Evolutionary conservation across 2,113 vertebrate genomes (phyloP).

Genomic region (Pseudopodoces humilis): DNA sequence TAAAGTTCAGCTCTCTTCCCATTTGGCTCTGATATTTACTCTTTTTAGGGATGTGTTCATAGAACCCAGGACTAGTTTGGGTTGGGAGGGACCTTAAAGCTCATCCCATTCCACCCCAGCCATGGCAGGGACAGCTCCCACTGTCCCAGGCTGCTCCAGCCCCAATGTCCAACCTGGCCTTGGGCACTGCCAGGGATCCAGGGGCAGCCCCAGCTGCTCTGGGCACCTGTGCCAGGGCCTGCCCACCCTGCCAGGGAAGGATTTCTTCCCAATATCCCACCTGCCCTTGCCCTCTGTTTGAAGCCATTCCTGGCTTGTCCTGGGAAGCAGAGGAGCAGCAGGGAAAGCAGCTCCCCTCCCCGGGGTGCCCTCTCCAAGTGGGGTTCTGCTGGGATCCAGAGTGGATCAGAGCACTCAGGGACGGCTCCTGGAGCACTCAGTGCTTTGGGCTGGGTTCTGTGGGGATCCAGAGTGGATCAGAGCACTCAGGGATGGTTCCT

Average conservation of each 20-base stretch:
- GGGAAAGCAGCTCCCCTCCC: not conserved
- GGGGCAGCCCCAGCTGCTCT: not conserved
- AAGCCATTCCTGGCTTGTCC: not conserved
- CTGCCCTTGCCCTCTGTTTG: not conserved
- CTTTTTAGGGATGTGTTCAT: not conserved
- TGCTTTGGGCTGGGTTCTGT: no score
- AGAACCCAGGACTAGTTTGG: not conserved
- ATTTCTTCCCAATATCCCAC: not conserved
- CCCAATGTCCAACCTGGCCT: not conserved
- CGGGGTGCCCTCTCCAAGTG: not conserved
- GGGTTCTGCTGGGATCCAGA: no score
- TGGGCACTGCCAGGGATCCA: not conserved
- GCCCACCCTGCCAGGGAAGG: accelerated
- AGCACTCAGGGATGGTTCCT: no score
- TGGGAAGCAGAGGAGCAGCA: not conserved
- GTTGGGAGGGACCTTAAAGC: not conserved
- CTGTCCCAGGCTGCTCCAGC: not conserved
- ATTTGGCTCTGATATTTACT: not conserved
- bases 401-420: no score
- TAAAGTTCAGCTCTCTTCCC: not conserved
- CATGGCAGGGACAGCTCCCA: not conserved
- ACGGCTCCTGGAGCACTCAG: no score
- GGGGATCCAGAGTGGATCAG: no score
- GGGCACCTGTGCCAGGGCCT: not conserved
- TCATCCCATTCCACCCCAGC: not conserved